Base-by-base conservation (phyloP, 2,113 vertebrate genomes). In the Jacana jacana region DNA sequence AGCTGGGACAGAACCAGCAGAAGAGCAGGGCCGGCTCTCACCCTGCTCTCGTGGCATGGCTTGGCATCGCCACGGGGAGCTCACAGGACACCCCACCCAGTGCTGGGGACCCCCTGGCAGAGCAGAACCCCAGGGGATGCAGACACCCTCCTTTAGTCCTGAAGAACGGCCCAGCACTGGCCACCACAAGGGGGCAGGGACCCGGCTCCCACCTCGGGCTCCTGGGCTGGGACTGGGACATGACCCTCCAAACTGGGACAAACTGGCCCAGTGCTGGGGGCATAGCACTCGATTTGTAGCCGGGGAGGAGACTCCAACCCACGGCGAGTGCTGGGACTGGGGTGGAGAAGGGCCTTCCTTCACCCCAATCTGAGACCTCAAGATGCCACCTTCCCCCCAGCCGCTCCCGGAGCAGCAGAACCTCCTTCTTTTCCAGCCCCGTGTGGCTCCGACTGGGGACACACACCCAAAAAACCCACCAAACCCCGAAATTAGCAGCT, bases 281-380 rank as follows among this genome's bases (percentile, higher is more conserved):
- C 13, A 6, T 3, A 28, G n/a, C 42, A 64, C 44, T 13, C 14
- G 1, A 22, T 46, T 20, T 31, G 12, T 13, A 57, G 7, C 49
- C 68, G 42, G 30, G 35, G 35, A 69, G 30, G 27, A n/a, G 76
- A 61, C 20, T 71, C 42, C 55, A 9, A 10, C 60, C 60, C 79
- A 35, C 3, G 1, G 2, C 0, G 4, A 63, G 57, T 3, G 11
- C 6, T 33, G 39, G 46, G 23, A 54, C 1, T 4, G 11, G 44
- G 57, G 13, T 40, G 17, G 10, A 35, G 23, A 30, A 37, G 24
- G 0, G 7, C 15, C 17, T 24, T 60, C 48, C 58, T 54, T 49
- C 2, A 63, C 35, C 40, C 13, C 40, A 48, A 52, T 19, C 31
- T 12, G 33, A 55, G 28, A 42, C 2, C 2, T 3, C 18, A 28